Conservation (phyloP, 2,888 invertebrate genomes). For the Strigamia transsilvanica region DNA sequence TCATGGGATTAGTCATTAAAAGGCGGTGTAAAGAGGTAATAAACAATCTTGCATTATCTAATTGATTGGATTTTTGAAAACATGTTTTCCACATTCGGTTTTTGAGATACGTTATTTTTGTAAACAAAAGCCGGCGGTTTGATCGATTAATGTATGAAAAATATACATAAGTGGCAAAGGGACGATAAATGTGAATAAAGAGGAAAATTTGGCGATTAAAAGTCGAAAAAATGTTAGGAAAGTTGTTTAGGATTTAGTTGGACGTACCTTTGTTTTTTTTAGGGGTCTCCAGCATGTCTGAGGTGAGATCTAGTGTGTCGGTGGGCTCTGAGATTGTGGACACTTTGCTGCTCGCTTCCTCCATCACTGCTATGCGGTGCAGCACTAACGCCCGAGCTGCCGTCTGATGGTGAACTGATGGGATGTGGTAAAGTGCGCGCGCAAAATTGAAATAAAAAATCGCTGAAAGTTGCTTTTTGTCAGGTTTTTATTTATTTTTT, state of each 20-base stretch:
- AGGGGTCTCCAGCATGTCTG: conserved; percentile 29
- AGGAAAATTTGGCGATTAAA: background rate
- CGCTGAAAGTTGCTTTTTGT: background rate
- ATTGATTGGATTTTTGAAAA: background rate
- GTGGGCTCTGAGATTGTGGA: conserved; percentile 36
- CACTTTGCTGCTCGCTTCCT: conserved; percentile 31
- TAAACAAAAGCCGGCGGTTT: background rate
- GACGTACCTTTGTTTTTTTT: conserved; percentile 35
- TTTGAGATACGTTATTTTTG: background rate
- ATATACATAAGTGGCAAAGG: too few relatives aligned
- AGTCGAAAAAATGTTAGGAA: background rate
- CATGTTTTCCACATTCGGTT: background rate
- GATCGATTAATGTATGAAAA: background rate
- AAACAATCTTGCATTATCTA: background rate
- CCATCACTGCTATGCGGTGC: conserved; percentile 4
- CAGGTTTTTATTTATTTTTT: background rate
- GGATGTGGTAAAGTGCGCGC: background rate
- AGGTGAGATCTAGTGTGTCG: conserved; percentile 1
- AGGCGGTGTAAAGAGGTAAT: background rate
- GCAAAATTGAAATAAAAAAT: background rate
- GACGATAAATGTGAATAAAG: too few relatives aligned
- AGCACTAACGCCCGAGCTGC: background rate
- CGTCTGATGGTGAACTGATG: background rate
- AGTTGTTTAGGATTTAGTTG: background rate
- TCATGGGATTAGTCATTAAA: background rate